phyloP scores from a whole-genome alignment of 1,140 invertebrate genomes.

The Lepidurus couesii region DNA sequence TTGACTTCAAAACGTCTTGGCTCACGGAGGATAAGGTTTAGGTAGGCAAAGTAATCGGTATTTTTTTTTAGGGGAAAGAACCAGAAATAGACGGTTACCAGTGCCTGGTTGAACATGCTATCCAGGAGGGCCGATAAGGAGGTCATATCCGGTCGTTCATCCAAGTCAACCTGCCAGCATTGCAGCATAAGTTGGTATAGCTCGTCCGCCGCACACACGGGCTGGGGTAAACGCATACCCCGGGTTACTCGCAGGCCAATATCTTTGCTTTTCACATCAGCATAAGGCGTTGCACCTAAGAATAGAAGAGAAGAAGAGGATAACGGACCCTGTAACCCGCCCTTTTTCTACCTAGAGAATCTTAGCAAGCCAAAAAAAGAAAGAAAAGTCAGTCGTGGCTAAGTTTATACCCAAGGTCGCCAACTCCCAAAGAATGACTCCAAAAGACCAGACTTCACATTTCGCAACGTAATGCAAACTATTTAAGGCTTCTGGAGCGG shows the following conservation, averaged over 20 bases:
- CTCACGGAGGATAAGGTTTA: too few relatives aligned
- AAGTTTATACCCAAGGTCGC: conserved; percentile 57
- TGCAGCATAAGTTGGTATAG: conserved; percentile 74
- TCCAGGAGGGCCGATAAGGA: conserved; percentile 46
- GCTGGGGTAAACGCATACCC: conserved; percentile 63
- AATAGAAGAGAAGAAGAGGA: conserved; percentile 25
- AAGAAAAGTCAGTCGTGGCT: neutral
- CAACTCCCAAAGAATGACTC: conserved; percentile 73
- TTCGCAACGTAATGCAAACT: conserved; percentile 58
- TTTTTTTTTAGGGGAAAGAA: too few relatives aligned
- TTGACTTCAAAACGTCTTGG: too few relatives aligned
- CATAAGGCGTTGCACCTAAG: conserved; percentile 67
- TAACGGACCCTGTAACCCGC: conserved; percentile 10
- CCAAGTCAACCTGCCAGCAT: conserved; percentile 75
- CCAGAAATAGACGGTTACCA: conserved; percentile 3
- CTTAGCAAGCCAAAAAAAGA: neutral
- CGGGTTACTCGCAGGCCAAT: conserved; percentile 59
- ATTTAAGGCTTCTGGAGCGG: conserved; percentile 65
- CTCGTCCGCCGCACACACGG: conserved; percentile 61
- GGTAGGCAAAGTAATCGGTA: too few relatives aligned
- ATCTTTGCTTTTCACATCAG: conserved; percentile 56
- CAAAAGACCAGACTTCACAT: conserved; percentile 77
- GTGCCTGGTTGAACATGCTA: conserved; percentile 35
- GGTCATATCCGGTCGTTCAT: conserved; percentile 65
- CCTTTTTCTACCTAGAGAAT: neutral